Percentiles rank a stretch among this genome's conserved stretches.
Evolutionary conservation across 2,888 invertebrate species (phyloP).

Genomic region (Sinopyrophorus schimmeli): DNA sequence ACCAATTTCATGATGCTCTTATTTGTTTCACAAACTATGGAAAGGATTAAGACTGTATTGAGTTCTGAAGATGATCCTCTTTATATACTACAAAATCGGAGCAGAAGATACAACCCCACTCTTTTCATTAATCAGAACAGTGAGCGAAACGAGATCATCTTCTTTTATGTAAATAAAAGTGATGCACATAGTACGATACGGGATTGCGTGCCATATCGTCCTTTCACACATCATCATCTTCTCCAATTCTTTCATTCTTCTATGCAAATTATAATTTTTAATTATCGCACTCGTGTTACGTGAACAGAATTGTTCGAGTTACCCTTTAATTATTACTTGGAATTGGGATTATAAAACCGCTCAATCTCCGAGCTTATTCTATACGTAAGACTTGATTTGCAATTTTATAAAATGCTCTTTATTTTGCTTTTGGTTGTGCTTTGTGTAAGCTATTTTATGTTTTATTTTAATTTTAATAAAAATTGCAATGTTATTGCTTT

Average conservation of each 20-base stretch:
- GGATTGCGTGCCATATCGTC: constrained; percentile 25
- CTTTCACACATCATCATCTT: constrained; percentile 30
- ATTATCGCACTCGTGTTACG: constrained; percentile 16
- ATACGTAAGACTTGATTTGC: no score
- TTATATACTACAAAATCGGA: constrained; percentile 47
- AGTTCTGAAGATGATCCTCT: constrained; percentile 40
- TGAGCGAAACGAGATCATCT: constrained; percentile 47
- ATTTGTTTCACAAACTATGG: constrained; percentile 31
- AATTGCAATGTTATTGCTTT: no score
- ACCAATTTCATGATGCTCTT: constrained; percentile 40
- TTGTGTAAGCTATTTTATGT: no score
- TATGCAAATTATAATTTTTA: constrained; percentile 24
- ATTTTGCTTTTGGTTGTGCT: no score
- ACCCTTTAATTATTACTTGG: constrained; percentile 16
- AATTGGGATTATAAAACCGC: no score
- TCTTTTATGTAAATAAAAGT: constrained; percentile 45
- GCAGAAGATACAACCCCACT: constrained; percentile 45
- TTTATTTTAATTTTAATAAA: no score
- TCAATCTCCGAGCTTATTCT: no score
- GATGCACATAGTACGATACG: constrained; percentile 25
- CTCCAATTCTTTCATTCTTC: constrained; percentile 18
- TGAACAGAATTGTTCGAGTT: constrained; percentile 16
- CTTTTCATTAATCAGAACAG: constrained; percentile 47
- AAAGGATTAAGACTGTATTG: constrained; percentile 34
- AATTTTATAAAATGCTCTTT: no score